phyloP scores from a whole-genome alignment of 1,140 invertebrate species.

The Tetranychus cinnabarinus region DNA sequence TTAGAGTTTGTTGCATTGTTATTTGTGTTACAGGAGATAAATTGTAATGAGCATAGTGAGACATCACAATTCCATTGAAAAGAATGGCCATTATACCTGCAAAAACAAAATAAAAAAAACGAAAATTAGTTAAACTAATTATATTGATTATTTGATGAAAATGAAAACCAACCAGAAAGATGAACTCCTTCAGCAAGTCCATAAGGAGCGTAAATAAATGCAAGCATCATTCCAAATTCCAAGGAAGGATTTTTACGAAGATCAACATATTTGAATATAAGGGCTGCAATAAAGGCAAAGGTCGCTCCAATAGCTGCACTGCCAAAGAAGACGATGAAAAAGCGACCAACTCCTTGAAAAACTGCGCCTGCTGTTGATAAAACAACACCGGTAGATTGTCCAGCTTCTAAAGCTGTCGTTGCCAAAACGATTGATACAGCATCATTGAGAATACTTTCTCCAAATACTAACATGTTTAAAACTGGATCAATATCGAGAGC shows the following conservation, averaged over 20 bases:
- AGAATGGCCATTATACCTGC: conserved; percentile 88
- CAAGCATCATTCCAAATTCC: conserved; percentile 93
- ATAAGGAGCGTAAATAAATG: conserved; percentile 95
- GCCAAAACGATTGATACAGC: conserved; percentile 92
- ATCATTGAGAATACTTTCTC: conserved; percentile 92
- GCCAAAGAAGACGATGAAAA: conserved; percentile 93
- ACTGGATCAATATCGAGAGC: conserved; percentile 83
- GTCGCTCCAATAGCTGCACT: conserved; percentile 89
- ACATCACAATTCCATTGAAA: conserved; percentile 98
- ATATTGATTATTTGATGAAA: neutral
- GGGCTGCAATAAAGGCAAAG: conserved; percentile 76
- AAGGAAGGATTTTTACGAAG: conserved; percentile 88
- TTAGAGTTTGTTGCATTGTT: conserved; percentile 95
- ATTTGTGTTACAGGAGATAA: conserved; percentile 94
- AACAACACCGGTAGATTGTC: conserved; percentile 42
- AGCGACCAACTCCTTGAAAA: conserved; percentile 62
- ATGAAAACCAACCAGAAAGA: conserved; percentile 34
- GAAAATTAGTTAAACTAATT: neutral
- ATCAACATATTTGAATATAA: conserved; percentile 77
- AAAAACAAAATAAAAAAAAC: neutral
- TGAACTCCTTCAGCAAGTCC: conserved; percentile 90
- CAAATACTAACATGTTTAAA: conserved; percentile 94
- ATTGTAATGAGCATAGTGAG: conserved; percentile 97
- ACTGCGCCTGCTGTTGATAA: conserved; percentile 53
- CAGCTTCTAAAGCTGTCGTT: conserved; percentile 41